Conservation (phyloP, 2,888 invertebrate species). For the Archips xylosteana region DNA sequence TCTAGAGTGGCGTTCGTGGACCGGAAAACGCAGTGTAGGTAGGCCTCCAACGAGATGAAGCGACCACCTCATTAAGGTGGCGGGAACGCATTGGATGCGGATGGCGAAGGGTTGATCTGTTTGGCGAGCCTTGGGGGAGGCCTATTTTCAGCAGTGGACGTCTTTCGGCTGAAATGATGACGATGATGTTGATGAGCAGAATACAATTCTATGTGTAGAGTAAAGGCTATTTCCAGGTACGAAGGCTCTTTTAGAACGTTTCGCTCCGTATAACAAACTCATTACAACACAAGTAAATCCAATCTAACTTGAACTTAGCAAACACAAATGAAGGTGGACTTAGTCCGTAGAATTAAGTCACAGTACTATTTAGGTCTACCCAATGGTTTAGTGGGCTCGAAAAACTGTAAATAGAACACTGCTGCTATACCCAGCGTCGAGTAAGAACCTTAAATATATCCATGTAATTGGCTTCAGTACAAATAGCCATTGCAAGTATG, state of each 20-base stretch:
- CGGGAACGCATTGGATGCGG: no score
- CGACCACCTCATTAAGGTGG: no score
- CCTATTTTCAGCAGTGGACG: no score
- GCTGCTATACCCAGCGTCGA: neutral
- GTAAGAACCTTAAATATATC: neutral
- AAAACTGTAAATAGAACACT: neutral
- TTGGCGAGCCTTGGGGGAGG: no score
- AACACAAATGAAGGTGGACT: slow-evolving; percentile 1
- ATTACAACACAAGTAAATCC: neutral
- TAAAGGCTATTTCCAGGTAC: neutral
- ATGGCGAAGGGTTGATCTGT: no score
- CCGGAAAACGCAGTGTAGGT: no score
- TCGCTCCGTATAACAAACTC: neutral
- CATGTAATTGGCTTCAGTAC: neutral
- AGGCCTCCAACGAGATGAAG: no score
- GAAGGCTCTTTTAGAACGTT: neutral
- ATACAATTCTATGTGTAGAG: neutral
- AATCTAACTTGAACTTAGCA: neutral
- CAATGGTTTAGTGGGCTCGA: neutral
- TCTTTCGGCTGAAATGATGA: no score
- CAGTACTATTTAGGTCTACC: neutral
- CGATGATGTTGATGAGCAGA: neutral
- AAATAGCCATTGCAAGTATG: no score
- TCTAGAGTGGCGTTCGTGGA: no score
- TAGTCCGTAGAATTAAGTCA: neutral